Conservation (phyloP, 2,797 vertebrate genomes). For the Borostomias antarcticus region DNA sequence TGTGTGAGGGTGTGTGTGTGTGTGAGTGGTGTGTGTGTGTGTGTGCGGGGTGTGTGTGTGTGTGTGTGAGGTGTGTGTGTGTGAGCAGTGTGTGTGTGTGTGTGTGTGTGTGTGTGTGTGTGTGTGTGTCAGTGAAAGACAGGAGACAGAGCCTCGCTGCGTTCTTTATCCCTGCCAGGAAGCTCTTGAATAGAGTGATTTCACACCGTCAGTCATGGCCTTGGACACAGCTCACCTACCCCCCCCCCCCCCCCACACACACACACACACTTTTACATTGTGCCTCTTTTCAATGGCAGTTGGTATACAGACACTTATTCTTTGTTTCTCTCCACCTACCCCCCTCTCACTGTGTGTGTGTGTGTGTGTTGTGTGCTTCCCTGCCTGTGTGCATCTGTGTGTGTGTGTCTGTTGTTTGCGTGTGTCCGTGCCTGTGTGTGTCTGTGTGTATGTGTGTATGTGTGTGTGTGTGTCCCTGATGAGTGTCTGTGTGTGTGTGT, state of each 20-base stretch:
- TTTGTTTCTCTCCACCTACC: too few species aligned
- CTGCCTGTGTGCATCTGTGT: not conserved
- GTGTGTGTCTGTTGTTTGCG: not conserved
- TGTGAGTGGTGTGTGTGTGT: slow-evolving; percentile 27
- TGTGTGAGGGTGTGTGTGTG: slow-evolving; percentile 25
- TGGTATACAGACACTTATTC: too few species aligned
- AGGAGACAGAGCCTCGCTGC: not conserved
- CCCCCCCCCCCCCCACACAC: not conserved
- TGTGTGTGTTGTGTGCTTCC: not conserved
- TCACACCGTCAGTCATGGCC: not conserved
- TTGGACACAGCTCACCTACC: not conserved
- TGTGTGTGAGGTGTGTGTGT: slow-evolving; percentile 22
- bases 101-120: slow-evolving; percentile 22
- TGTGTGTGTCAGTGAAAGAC: slow-evolving; percentile 15
- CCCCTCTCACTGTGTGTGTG: not conserved
- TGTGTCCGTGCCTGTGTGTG: not conserved
- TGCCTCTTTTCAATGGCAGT: not conserved
- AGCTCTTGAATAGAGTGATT: not conserved
- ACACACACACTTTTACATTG: not conserved
- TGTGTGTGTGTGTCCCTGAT: not conserved
- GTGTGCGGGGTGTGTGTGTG: slow-evolving; percentile 19
- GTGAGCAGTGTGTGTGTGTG: slow-evolving; percentile 26
- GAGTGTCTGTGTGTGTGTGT: slow-evolving; percentile 36
- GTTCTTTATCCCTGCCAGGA: not conserved
- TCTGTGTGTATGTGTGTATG: not conserved